Evolutionary conservation across 2,888 invertebrate genomes (phyloP).

Genomic region (Dusona sp.): DNA sequence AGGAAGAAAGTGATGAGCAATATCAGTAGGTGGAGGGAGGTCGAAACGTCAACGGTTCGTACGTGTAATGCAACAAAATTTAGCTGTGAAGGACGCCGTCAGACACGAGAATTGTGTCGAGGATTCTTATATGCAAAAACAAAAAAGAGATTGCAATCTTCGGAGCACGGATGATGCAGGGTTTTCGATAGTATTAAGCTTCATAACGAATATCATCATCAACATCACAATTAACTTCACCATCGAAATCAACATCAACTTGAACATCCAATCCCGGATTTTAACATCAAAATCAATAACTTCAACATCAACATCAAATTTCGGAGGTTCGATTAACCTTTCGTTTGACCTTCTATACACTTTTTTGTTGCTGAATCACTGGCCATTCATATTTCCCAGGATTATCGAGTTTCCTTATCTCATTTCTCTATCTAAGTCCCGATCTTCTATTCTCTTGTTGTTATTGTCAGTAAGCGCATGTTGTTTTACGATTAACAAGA

Average conservation of each 20-base stretch:
- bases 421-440: neutral
- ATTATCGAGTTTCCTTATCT: neutral
- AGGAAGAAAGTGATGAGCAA: constrained; percentile 24
- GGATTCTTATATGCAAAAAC: constrained; percentile 72
- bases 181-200: neutral
- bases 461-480: constrained; percentile 11
- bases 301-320: neutral
- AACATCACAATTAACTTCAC: neutral
- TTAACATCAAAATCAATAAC: neutral
- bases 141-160: constrained; percentile 49
- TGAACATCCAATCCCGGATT: neutral
- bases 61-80: constrained; percentile 78
- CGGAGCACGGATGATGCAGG: neutral
- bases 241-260: neutral
- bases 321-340: neutral
- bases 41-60: constrained; percentile 43
- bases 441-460: constrained; percentile 9
- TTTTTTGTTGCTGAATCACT: neutral
- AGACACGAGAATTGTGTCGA: constrained; percentile 79
- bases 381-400: constrained; percentile 9
- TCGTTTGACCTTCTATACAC: neutral
- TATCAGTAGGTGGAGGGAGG: constrained; percentile 58
- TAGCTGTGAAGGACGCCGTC: constrained; percentile 76
- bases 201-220: constrained; percentile 50
- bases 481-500: constrained; percentile 36